A percentile compares a stretch with the other conserved stretches of the same genome.
Conservation (phyloP, 1,140 invertebrate genomes). For the Conus ventricosus region DNA sequence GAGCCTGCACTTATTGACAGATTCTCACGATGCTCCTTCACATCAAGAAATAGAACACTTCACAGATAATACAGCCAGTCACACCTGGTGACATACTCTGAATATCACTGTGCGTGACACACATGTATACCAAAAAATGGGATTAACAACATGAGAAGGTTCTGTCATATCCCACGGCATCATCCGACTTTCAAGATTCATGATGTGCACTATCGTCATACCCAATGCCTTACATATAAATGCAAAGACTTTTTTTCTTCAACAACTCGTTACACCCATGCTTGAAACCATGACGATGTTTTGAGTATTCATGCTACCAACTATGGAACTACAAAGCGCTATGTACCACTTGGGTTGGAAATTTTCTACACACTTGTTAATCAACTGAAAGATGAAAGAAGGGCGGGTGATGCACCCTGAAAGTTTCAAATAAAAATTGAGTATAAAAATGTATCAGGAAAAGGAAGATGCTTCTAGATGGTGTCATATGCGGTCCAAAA, state of each 20-base stretch:
- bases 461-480: too few species aligned
- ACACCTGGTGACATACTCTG: not conserved
- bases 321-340: not conserved
- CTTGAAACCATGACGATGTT: not conserved
- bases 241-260: not conserved
- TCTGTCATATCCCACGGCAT: not conserved
- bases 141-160: not conserved
- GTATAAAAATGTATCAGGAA: too few species aligned
- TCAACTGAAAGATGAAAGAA: too few species aligned
- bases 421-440: too few species aligned
- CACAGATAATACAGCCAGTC: not conserved
- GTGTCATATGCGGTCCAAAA: too few species aligned
- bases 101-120: not conserved
- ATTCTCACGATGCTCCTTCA: not conserved
- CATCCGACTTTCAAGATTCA: too few species aligned
- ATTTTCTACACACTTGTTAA: too few species aligned
- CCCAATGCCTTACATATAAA: too few species aligned
- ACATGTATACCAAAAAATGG: not conserved
- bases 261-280: not conserved
- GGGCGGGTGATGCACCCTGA: too few species aligned
- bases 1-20: not conserved
- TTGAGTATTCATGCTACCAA: not conserved
- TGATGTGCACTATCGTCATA: too few species aligned
- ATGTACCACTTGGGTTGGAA: too few species aligned
- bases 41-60: not conserved